Conservation (phyloP, 2,113 vertebrate genomes). For the Gobius niger region DNA sequence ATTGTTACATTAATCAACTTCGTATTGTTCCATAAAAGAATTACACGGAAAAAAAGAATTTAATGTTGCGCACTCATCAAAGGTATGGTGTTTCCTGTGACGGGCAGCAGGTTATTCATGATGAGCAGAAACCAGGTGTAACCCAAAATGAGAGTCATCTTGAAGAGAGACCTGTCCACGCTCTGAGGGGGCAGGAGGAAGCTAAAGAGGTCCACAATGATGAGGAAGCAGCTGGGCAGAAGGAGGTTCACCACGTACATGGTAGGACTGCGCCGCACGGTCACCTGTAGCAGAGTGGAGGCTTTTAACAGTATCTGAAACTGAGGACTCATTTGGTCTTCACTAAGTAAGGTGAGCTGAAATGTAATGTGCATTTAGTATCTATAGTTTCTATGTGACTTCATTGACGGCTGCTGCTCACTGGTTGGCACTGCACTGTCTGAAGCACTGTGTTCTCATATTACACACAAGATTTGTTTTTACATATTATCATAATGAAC, state of each 20-base stretch:
- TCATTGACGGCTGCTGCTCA: too few species aligned
- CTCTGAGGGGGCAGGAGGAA: constrained; percentile 77
- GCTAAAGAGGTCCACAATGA: constrained; percentile 78
- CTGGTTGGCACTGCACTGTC: too few species aligned
- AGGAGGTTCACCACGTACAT: constrained; percentile 79
- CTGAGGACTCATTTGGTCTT: too few species aligned
- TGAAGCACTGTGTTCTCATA: too few species aligned
- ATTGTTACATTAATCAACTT: neutral
- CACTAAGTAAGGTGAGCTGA: too few species aligned
- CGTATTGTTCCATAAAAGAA: too few species aligned
- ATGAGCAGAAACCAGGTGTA: constrained; percentile 81
- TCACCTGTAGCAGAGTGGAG: constrained; percentile 23
- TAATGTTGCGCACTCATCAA: constrained; percentile 58
- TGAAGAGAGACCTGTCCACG: constrained; percentile 73
- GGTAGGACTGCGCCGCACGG: constrained; percentile 54
- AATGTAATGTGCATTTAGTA: too few species aligned
- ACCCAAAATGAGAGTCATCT: constrained; percentile 82
- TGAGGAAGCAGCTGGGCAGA: constrained; percentile 77
- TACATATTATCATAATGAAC: too few species aligned
- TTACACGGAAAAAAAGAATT: neutral
- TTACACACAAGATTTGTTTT: too few species aligned
- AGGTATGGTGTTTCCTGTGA: constrained; percentile 69
- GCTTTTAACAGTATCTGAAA: neutral
- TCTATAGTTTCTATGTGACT: too few species aligned
- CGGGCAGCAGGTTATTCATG: constrained; percentile 78